These are phyloP conservation scores for Lepidonotus clava DNA, from an alignment of 2,888 invertebrate genomes.

Conservation along the genomic window DNA sequence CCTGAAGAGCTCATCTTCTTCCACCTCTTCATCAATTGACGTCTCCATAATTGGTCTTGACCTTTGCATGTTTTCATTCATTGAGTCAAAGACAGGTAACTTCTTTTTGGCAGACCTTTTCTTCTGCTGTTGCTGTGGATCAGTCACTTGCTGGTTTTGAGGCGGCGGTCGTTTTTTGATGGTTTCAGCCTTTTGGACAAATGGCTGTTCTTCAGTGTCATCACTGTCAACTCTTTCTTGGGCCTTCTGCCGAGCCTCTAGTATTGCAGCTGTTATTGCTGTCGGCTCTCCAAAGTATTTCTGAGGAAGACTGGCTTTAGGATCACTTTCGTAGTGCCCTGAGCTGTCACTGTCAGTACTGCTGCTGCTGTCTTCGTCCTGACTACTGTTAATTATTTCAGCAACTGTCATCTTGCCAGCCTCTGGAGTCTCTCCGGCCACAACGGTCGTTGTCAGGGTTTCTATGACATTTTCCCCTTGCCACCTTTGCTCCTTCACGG, in stretches of 20 bases:
- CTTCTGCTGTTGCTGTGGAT: not conserved
- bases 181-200: not conserved
- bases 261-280: not conserved
- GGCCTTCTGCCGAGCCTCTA: not conserved
- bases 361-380: slow-evolving; percentile 20
- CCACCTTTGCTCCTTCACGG: slow-evolving; percentile 10
- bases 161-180: not conserved
- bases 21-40: not conserved
- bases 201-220: not conserved
- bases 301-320: not conserved
- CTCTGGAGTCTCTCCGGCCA: not conserved
- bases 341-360: not conserved
- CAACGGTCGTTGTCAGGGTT: not conserved
- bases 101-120: slow-evolving; percentile 11
- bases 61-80: not conserved
- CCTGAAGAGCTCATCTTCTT: not conserved
- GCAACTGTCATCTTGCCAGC: not conserved
- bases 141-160: not conserved
- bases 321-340: not conserved
- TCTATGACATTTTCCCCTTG: slow-evolving; percentile 27
- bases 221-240: not conserved
- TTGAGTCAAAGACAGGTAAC: not conserved
- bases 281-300: not conserved
- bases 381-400: slow-evolving; percentile 15
- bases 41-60: not conserved